Percentiles rank a stretch among this genome's conserved stretches.
Conservation (phyloP, 2,888 invertebrate species). For the Artemia sp. region DNA sequence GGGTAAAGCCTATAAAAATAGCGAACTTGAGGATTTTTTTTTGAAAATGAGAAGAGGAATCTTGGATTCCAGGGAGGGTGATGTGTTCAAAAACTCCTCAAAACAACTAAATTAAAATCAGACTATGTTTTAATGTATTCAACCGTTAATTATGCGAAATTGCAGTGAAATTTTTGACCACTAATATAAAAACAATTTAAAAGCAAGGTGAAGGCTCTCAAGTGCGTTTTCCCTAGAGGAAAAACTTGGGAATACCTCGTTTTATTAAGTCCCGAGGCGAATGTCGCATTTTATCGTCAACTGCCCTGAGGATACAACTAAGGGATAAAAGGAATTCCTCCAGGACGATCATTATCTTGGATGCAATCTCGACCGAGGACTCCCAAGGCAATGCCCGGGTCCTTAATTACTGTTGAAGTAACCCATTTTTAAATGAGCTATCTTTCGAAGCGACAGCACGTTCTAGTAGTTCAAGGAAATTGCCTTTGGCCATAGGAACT, state of each 20-base stretch:
- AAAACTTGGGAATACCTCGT: constrained; percentile 1
- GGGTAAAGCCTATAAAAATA: no score
- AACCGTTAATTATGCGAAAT: no score
- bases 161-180: no score
- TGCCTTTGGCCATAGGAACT: background rate
- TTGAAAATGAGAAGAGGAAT: no score
- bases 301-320: background rate
- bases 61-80: no score
- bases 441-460: constrained; percentile 4
- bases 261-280: constrained; percentile 8
- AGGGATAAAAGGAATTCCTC: constrained; percentile 12
- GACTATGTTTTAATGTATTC: no score
- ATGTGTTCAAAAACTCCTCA: no score
- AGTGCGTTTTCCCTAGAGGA: background rate
- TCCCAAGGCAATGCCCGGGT: constrained; percentile 10
- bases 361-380: constrained; percentile 7
- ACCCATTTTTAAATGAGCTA: constrained; percentile 11
- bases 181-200: background rate
- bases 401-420: constrained; percentile 11
- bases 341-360: constrained; percentile 10
- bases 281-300: constrained; percentile 9
- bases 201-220: background rate
- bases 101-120: no score
- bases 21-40: no score
- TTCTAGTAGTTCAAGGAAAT: background rate